phyloP scores from a whole-genome alignment of 2,113 vertebrate genomes.

The Terrapene triunguis region DNA sequence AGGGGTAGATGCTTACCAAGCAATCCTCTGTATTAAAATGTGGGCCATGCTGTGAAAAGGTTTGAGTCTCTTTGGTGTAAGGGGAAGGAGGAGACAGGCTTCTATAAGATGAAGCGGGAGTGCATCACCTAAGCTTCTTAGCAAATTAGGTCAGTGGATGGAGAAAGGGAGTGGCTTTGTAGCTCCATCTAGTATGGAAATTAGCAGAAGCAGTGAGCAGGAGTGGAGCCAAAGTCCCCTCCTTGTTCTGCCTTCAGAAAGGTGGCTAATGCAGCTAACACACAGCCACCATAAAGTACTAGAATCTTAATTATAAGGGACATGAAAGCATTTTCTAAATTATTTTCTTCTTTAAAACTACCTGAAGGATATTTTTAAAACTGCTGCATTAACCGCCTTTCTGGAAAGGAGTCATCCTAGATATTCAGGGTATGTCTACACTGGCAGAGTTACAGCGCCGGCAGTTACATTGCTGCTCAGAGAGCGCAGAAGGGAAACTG shows the following conservation, averaged over 20 bases:
- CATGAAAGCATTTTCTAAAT: background rate
- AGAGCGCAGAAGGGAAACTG: no score
- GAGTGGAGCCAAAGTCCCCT: background rate
- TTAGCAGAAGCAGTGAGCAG: background rate
- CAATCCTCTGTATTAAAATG: rapidly evolving
- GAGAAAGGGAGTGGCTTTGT: rapidly evolving
- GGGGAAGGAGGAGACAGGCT: rapidly evolving
- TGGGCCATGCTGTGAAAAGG: background rate
- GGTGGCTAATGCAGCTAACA: background rate
- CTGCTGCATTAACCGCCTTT: background rate
- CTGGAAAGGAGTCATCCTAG: background rate
- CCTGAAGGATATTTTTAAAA: conserved; percentile 13
- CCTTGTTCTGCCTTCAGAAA: no score
- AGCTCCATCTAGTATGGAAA: rapidly evolving
- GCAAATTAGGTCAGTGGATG: background rate
- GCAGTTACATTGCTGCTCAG: no score
- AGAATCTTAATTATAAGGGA: conserved; percentile 11
- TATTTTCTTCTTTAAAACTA: conserved; percentile 30
- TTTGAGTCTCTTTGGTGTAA: rapidly evolving
- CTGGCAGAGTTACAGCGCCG: no score
- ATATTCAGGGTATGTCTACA: no score
- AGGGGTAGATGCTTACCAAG: background rate
- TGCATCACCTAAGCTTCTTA: background rate
- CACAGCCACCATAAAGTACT: conserved; percentile 9
- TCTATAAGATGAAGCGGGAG: rapidly evolving